Percentiles rank a stretch among this genome's conserved stretches.
Evolutionary conservation across 1,140 invertebrate species (phyloP).

Genomic region (Cheumatopsyche charites): DNA sequence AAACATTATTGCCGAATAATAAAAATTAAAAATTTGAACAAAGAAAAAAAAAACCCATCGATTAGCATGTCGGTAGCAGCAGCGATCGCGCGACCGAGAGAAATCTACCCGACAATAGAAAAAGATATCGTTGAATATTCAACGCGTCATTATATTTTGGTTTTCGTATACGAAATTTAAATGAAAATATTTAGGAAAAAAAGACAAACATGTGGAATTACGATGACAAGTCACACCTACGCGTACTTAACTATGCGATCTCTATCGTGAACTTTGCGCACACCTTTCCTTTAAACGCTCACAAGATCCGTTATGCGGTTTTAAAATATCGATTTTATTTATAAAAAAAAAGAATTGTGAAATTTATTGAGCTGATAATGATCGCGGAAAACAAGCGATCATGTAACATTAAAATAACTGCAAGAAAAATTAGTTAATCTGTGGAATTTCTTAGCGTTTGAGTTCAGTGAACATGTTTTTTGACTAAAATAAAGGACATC

Average conservation of each 20-base stretch:
- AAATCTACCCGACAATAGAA: neutral
- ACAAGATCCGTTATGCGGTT: neutral
- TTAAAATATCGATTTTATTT: neutral
- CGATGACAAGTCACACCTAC: neutral
- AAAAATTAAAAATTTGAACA: too few relatives aligned
- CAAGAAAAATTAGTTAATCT: too few relatives aligned
- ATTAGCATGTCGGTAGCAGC: neutral
- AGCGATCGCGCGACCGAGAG: neutral
- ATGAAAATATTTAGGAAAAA: neutral
- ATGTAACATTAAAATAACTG: too few relatives aligned
- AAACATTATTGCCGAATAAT: too few relatives aligned
- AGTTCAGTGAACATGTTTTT: too few relatives aligned
- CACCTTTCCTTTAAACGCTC: neutral
- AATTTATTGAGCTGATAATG: neutral
- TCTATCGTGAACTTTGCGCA: constrained; percentile 24
- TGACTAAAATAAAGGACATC: too few relatives aligned
- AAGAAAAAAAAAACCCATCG: neutral
- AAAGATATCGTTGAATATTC: constrained; percentile 5
- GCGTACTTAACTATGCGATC: neutral
- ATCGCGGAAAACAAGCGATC: too few relatives aligned
- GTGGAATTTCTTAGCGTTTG: too few relatives aligned
- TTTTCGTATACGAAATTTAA: neutral
- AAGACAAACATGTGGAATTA: neutral
- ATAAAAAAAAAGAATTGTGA: neutral
- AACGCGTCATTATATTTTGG: neutral